Conservation (phyloP, 2,113 vertebrate genomes). For the Nycticebus coucang region DNA sequence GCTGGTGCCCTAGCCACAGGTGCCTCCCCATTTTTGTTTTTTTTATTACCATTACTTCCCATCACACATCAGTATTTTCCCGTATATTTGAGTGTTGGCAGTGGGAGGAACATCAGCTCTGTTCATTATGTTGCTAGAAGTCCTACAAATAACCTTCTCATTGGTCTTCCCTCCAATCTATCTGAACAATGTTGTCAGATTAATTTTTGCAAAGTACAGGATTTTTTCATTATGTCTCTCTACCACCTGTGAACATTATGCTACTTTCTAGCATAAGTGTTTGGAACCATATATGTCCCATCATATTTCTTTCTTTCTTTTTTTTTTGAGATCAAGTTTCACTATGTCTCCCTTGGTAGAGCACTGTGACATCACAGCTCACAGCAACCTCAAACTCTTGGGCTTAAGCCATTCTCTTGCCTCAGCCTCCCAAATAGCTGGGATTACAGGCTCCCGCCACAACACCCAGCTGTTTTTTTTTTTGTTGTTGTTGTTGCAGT, state of each 20-base stretch:
- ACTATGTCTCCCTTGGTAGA: no score
- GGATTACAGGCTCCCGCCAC: no score
- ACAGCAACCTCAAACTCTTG: no score
- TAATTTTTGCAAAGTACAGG: conserved; percentile 8
- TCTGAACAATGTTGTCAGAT: neutral
- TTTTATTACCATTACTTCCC: neutral
- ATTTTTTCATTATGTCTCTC: neutral
- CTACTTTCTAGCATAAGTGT: neutral
- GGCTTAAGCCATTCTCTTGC: no score
- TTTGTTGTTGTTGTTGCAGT: no score
- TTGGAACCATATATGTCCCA: neutral
- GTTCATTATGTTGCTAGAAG: neutral
- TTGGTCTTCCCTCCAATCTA: neutral
- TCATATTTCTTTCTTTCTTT: neutral
- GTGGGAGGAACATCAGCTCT: neutral
- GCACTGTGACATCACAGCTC: no score
- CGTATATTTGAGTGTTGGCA: neutral
- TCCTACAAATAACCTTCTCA: neutral
- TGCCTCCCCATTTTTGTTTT: neutral
- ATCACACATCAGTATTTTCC: neutral
- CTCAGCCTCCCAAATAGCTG: no score
- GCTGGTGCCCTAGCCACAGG: no score
- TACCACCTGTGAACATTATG: neutral
- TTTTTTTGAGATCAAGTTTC: no score
- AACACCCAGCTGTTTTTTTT: no score